These are phyloP conservation scores for Bradynema listronoti DNA, from an alignment of 1,140 invertebrate genomes.

Conservation along the genomic window DNA sequence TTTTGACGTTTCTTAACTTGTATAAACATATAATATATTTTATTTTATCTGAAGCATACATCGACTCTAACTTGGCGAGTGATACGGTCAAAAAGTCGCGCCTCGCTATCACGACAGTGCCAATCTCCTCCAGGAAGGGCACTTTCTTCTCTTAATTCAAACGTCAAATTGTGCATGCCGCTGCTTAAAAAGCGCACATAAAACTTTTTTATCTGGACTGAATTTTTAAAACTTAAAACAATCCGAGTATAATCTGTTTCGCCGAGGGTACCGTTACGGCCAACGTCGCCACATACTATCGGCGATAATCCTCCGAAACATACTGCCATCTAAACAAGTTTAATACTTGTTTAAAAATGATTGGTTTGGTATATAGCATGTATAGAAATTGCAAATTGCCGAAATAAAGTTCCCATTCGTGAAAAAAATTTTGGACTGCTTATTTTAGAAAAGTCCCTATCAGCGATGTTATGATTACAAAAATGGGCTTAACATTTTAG, in stretches of 20 bases:
- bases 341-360: too few species aligned
- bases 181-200: conserved; percentile 31
- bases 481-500: too few species aligned
- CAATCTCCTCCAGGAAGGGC: conserved; percentile 23
- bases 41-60: background rate
- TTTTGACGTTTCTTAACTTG: too few species aligned
- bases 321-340: conserved; percentile 29
- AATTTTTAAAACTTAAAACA: conserved; percentile 12
- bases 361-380: too few species aligned
- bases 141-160: conserved; percentile 32
- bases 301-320: conserved; percentile 39
- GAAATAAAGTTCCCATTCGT: too few species aligned
- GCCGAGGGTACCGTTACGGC: conserved; percentile 21
- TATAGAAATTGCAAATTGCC: too few species aligned
- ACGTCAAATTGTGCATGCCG: conserved; percentile 32
- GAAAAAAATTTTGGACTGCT: too few species aligned
- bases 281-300: conserved; percentile 38
- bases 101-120: conserved; percentile 25
- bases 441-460: too few species aligned
- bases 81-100: conserved; percentile 23
- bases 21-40: too few species aligned
- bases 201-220: conserved; percentile 23
- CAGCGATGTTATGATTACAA: too few species aligned
- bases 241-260: conserved; percentile 31
- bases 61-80: conserved; percentile 19